Base-by-base conservation (phyloP, 2,888 invertebrate species). In the Nasonovia ribisnigri region DNA sequence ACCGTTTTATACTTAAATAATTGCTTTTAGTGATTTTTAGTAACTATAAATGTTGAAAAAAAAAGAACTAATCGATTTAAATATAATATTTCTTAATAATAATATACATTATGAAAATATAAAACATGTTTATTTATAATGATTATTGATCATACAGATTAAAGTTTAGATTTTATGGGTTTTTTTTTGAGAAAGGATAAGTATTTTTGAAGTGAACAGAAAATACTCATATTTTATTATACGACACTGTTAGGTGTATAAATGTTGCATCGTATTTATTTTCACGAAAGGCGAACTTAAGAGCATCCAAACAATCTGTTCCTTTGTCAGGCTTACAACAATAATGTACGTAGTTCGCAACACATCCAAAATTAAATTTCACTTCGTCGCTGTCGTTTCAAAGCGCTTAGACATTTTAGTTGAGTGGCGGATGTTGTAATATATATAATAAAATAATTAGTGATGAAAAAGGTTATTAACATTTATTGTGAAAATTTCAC, bases 361-460 rank as follows among this genome's bases (percentile, higher is more conserved):
- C 57, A 42, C n/a, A 57, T 89, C 29, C 42, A 43, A 89, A 57
- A 89, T 89, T 89, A 89, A 57, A 89, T 57, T 89, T 29, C 0
- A 57, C 8, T 89, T 42, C 57, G 43, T 57, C 57, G 20, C 43
- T 16, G 29, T 42, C 89, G 3, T 60, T 42, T 57, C 29, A 42
- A 89, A 89, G 36, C 0, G 8, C 36, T 43, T 57, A 26, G 51
- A 60, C 43, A 43, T 88, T 88, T 26, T 42, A 42, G 42, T 29
- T 13, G 57, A 42, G 20, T 29, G 29, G 43, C 36, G 57, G 29
- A 13, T 6, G 8, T 43, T 57, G 0, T 43, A 8, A 16, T 43
- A 86, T 46, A 48, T 29, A 87, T 43, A 43, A 26, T 77, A 77
- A 36, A 20, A 77, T 77, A 77, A 77, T 36, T 20, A 77, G 36